Evolutionary conservation across 2,888 invertebrate species (phyloP), one percentile per base, ranked within the genome.

Genomic region (Euplagia quadripunctaria): DNA sequence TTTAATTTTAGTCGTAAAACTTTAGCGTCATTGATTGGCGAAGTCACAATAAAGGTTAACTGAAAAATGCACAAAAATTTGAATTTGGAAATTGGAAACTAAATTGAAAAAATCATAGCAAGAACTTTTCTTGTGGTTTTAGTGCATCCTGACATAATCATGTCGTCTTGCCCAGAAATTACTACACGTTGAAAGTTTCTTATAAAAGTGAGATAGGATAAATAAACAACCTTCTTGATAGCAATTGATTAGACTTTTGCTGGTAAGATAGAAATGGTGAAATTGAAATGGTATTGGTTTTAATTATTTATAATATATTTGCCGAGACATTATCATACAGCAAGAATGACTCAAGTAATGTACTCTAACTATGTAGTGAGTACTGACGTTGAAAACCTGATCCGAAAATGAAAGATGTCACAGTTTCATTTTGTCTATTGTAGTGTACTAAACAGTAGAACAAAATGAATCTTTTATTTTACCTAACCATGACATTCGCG

Each of bases 401-500:
- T 31, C 31, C 31, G 31, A 31, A 31, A 31, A 31, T 31, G 31
- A 31, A 31, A 31, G 31, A 1, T 31, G 1, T 31, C 31, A n/a
- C n/a, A 31, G 2, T 31, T 31, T 31, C 31, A 11, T 46, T 46
- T 46, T 46, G 11, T 2, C 11, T 1, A 46, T 46, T 46, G 7
- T 46, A 46, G 9, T 46, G 8, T 8, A 11, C 11, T 43, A 43
- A 55, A 55, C n/a, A 55, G n/a, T 55, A n/a, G 4, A 2, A 9
- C 20, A 1, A 69, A 43, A 41, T 12, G 6, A 31, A n/a, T n/a
- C n/a, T n/a, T n/a, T n/a, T n/a, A n/a, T n/a, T 65, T 14, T 17
- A 55, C 55, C 20, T 16, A 20, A 41, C 12, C 46, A 49, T 11
- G 14, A 17, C 67, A 76, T 31, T 71, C 55, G 63, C 66, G 71